These are phyloP conservation scores for Apodemia mormo DNA, from an alignment of 2,888 invertebrate genomes.

Conservation along the genomic window DNA sequence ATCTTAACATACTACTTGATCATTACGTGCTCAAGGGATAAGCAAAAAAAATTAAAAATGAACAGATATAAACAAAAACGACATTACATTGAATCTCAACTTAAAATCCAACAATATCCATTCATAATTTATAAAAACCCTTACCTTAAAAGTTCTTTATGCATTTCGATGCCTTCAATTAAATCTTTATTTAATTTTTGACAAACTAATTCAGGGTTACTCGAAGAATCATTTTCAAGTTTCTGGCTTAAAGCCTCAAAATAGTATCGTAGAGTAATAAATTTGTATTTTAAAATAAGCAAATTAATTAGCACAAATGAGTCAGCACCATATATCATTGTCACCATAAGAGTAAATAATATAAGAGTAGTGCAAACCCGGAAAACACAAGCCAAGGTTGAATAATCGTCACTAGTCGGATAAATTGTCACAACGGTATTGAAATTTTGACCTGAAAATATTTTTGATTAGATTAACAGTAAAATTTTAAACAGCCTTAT, in stretches of 20 bases:
- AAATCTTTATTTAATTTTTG: slow-evolving; percentile 7
- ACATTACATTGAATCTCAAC: too few species aligned
- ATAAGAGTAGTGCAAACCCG: slow-evolving; percentile 6
- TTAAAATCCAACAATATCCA: too few species aligned
- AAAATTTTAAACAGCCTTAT: too few species aligned
- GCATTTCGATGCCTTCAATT: slow-evolving; percentile 14
- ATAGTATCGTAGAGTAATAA: slow-evolving; percentile 9
- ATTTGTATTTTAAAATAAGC: slow-evolving; percentile 18
- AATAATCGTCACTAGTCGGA: slow-evolving; percentile 7
- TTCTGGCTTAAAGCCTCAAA: neutral
- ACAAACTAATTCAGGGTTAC: neutral
- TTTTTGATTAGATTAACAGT: neutral
- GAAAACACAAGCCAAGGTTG: neutral
- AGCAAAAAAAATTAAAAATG: too few species aligned
- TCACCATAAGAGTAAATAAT: neutral
- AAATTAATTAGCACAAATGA: slow-evolving; percentile 12
- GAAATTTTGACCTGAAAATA: slow-evolving; percentile 18
- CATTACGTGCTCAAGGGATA: too few species aligned
- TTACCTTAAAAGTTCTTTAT: neutral
- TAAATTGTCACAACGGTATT: slow-evolving; percentile 11
- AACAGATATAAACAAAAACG: too few species aligned
- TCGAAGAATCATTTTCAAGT: neutral
- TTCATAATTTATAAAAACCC: too few species aligned
- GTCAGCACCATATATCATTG: slow-evolving; percentile 6
- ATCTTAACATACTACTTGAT: too few species aligned